Percentiles rank a stretch among this genome's conserved stretches.
phyloP scores from a whole-genome alignment of 2,113 vertebrate species.

The Spea multiplicata region DNA sequence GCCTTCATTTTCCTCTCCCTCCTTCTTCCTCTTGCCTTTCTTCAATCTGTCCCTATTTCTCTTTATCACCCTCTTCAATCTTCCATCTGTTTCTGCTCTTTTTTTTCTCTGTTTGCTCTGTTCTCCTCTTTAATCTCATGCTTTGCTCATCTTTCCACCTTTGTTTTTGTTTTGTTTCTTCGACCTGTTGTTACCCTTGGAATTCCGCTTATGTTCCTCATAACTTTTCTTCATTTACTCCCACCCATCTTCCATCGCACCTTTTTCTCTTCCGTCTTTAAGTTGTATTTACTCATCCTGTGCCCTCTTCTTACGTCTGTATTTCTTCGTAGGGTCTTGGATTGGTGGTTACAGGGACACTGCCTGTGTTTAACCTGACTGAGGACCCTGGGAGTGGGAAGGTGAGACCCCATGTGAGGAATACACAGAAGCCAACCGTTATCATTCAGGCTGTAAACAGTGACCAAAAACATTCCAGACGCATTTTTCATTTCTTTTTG shows the following conservation, averaged over 20 bases:
- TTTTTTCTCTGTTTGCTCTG: too few relatives aligned
- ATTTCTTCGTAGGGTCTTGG: slow-evolving; percentile 79
- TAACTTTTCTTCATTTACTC: neutral
- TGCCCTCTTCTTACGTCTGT: too few relatives aligned
- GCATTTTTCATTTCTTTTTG: too few relatives aligned
- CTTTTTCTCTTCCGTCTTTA: neutral
- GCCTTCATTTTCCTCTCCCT: neutral
- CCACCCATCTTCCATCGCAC: neutral
- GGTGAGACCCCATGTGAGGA: slow-evolving; percentile 48
- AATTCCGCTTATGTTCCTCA: neutral
- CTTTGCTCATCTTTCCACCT: neutral
- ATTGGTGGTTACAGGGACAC: slow-evolving; percentile 91
- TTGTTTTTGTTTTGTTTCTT: neutral
- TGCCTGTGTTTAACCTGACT: slow-evolving; percentile 95
- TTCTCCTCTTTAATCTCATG: neutral
- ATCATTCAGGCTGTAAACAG: too few relatives aligned
- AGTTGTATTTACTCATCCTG: slow-evolving; percentile 13
- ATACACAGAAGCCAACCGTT: too few relatives aligned
- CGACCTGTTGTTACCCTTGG: too few relatives aligned
- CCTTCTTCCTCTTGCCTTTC: neutral
- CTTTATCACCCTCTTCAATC: neutral
- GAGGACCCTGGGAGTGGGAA: slow-evolving; percentile 79
- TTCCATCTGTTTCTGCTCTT: too few relatives aligned
- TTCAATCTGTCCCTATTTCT: neutral
- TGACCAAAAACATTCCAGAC: too few relatives aligned